phyloP scores from a whole-genome alignment of 2,888 invertebrate species.

The Pemphredon lugubris region DNA sequence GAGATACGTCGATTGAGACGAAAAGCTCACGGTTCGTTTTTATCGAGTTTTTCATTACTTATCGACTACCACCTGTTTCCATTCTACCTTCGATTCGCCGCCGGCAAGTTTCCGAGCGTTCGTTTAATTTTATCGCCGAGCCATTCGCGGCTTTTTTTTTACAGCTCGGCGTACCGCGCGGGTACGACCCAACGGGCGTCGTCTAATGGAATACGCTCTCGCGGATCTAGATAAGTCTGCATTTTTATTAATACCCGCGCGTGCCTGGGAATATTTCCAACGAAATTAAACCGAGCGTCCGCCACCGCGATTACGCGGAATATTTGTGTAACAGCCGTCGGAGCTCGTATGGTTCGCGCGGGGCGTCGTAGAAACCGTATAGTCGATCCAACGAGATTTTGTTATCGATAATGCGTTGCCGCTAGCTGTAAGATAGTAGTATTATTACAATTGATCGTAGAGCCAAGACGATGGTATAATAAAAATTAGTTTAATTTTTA shows the following conservation, averaged over 20 bases:
- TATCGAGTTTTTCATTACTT: constrained; percentile 59
- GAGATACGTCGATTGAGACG: constrained; percentile 49
- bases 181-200: constrained; percentile 26
- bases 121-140: constrained; percentile 56
- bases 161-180: not conserved
- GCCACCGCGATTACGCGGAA: too few species aligned
- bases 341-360: too few species aligned
- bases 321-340: too few species aligned
- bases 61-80: constrained; percentile 51
- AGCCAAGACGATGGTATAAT: too few species aligned
- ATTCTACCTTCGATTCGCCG: constrained; percentile 17
- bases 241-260: constrained; percentile 18
- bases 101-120: constrained; percentile 25
- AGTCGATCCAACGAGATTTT: too few species aligned
- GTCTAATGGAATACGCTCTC: constrained; percentile 13
- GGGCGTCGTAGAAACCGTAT: too few species aligned
- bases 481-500: too few species aligned
- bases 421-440: too few species aligned
- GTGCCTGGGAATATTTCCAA: too few species aligned
- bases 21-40: constrained; percentile 44
- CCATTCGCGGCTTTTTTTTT: constrained; percentile 57
- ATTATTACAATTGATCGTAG: too few species aligned
- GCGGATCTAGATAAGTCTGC: not conserved
- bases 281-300: too few species aligned
- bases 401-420: too few species aligned